These are phyloP conservation scores for Tapera naevia DNA, from an alignment of 2,797 vertebrate species.

Conservation along the genomic window DNA sequence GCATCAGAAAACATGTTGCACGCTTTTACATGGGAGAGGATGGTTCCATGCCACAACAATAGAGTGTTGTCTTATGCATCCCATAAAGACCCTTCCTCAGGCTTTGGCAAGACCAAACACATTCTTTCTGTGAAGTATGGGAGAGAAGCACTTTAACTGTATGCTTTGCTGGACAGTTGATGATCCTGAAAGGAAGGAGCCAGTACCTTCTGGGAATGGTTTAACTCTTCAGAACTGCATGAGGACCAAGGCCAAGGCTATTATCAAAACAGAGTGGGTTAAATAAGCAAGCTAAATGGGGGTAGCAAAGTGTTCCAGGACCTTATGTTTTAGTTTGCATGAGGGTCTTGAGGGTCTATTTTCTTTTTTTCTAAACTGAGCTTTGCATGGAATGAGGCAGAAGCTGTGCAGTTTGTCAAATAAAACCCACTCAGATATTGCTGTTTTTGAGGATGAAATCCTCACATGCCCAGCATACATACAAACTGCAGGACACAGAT, in stretches of 20 bases:
- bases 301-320: not conserved
- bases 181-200: not conserved
- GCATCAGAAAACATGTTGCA: rapidly evolving
- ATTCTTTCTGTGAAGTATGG: not conserved
- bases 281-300: not conserved
- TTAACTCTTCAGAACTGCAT: not conserved
- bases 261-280: not conserved
- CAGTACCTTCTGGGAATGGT: not conserved
- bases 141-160: not conserved
- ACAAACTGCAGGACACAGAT: not conserved
- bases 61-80: not conserved
- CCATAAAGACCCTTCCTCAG: not conserved
- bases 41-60: not conserved
- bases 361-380: not conserved
- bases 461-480: not conserved
- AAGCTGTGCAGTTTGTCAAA: not conserved
- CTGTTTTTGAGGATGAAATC: constrained; percentile 18
- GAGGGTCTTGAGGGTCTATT: not conserved
- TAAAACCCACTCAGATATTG: not conserved
- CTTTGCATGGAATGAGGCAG: not conserved
- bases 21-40: not conserved
- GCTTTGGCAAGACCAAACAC: not conserved
- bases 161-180: not conserved
- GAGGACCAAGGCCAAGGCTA: not conserved
- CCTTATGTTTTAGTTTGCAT: not conserved